A percentile compares a stretch with the other conserved stretches of the same genome.
phyloP scores from a whole-genome alignment of 2,797 vertebrate genomes.

The Agapornis canus region DNA sequence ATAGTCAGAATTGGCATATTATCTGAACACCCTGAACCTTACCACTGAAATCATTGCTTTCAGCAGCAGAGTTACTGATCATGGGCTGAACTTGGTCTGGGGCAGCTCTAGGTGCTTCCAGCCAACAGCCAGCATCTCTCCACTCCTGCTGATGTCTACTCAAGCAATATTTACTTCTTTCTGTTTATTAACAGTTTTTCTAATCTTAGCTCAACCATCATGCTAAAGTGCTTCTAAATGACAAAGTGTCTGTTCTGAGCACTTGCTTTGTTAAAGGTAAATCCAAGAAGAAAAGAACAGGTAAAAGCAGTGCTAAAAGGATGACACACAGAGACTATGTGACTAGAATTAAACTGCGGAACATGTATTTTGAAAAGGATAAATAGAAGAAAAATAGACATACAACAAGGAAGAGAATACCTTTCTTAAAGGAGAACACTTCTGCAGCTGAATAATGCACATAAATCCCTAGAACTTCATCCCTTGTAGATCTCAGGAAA shows the following conservation, averaged over 20 bases:
- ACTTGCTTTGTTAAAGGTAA: background rate
- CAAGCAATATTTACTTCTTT: background rate
- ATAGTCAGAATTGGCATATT: background rate
- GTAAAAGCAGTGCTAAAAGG: background rate
- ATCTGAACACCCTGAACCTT: background rate
- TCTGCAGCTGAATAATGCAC: background rate
- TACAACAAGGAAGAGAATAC: background rate
- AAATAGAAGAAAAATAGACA: background rate
- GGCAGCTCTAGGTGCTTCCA: background rate
- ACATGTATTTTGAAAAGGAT: background rate
- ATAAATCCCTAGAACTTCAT: background rate
- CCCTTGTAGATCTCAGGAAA: background rate
- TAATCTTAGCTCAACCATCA: background rate
- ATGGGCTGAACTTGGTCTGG: background rate
- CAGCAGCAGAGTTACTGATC: background rate
- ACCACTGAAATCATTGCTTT: no score
- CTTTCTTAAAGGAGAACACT: background rate
- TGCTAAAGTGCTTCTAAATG: background rate
- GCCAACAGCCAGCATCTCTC: background rate
- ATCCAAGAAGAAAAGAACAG: background rate
- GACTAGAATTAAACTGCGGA: background rate
- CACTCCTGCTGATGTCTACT: rapidly evolving
- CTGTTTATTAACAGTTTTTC: background rate
- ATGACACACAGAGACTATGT: rapidly evolving
- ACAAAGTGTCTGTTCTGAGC: background rate